Evolutionary conservation across 2,113 vertebrate genomes (phyloP).

Genomic region (Eclectus roratus): DNA sequence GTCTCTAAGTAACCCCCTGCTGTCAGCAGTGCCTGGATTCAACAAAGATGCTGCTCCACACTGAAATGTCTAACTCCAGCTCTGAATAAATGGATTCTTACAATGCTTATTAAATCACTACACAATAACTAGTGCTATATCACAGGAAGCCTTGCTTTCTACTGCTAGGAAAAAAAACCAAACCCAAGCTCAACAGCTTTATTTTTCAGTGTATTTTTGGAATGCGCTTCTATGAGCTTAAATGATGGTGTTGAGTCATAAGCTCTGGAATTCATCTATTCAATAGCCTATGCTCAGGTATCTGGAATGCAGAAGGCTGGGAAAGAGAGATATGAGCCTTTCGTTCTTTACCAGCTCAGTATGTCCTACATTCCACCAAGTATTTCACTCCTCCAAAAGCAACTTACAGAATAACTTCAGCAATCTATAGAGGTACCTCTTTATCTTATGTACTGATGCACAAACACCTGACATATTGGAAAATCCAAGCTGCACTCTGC

Average conservation of each 20-base stretch:
- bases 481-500: background rate
- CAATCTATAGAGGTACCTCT: background rate
- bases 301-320: constrained; percentile 27
- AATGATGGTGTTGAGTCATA: constrained; percentile 48
- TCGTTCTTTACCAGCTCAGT: background rate
- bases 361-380: background rate
- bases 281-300: constrained; percentile 14
- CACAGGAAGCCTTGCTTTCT: constrained; percentile 12
- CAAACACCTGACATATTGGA: background rate
- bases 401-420: background rate
- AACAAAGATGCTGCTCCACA: constrained; percentile 31
- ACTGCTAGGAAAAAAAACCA: background rate
- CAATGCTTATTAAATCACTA: constrained; percentile 47
- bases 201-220: constrained; percentile 56
- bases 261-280: constrained; percentile 50
- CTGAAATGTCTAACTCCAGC: constrained; percentile 15
- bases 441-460: background rate
- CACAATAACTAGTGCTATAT: background rate
- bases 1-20: background rate
- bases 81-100: constrained; percentile 50
- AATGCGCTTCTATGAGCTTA: constrained; percentile 57
- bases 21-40: background rate
- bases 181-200: constrained; percentile 19
- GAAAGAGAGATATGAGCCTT: constrained; percentile 3
- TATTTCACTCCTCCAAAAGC: background rate